Evolutionary conservation across 2,888 invertebrate species (phyloP), one percentile per base, ranked within the genome.

Genomic region (Lasioglossum zephyrum): DNA sequence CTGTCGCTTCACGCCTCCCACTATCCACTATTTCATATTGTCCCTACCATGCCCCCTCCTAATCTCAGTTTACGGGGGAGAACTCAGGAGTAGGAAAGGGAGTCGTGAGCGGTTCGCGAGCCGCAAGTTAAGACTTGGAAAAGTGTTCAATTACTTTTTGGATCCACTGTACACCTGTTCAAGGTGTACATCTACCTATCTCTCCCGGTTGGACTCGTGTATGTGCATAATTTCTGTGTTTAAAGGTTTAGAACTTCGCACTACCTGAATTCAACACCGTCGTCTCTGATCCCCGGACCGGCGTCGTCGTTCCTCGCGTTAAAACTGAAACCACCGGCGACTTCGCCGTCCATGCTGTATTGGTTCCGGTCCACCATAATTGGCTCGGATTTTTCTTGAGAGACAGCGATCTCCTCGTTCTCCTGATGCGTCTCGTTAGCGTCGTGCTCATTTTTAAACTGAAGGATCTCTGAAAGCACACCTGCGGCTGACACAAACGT

Each of bases 201-300:
- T 53, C 73, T 53, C 36, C 11, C 39, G 69, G 18, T 53, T 44
- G 22, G 41, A 47, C 47, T 39, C 73, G 49, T 11, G 36, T n/a
- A 36, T 5, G 16, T 47, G 57, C 60, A 60, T 72, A 63, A 83
- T 73, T 78, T 49, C 75, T 53, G 26, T 47, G 41, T 63, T 44
- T 8, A 53, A 53, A 53, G 74, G 60, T 63, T 78, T 72, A 77
- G 77, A 66, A 36, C 36, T 53, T 60, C n/a, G 77, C 26, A 16
- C 57, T 92, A 94, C 94, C 93, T 93, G 84, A 94, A 92, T 73
- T 92, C 91, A 75, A 92, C 90, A 44, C 92, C 93, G 36, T 91
- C 90, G 79, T 94, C 92, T 87, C 92, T 91, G 77, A 93, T 90
- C 77, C 87, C 92, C 22, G 93, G 89, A 84, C 92, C 84, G 66